Evolutionary conservation across 2,888 invertebrate species (phyloP).

Genomic region (Tetranychus piercei): DNA sequence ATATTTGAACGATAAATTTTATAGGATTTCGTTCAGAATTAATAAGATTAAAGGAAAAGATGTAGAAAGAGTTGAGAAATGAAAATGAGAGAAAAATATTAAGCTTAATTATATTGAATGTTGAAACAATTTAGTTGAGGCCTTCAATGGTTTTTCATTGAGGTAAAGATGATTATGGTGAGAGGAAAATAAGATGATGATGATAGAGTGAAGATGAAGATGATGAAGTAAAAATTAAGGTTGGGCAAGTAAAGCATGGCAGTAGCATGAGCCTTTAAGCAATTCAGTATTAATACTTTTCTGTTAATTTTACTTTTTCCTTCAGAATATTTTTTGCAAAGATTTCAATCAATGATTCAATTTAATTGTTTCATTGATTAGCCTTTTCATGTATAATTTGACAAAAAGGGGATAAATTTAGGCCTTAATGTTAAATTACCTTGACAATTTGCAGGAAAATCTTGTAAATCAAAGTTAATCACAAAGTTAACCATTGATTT

Average conservation of each 20-base stretch:
- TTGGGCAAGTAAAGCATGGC: background rate
- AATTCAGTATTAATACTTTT: background rate
- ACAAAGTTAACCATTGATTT: too few species aligned
- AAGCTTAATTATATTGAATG: slow-evolving; percentile 1
- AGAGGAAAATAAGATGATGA: background rate
- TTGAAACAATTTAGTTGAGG: slow-evolving; percentile 1
- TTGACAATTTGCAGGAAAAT: too few species aligned
- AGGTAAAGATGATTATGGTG: background rate
- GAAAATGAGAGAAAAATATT: background rate
- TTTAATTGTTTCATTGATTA: too few species aligned
- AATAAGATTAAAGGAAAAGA: too few species aligned
- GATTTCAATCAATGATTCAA: too few species aligned
- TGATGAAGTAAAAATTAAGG: background rate
- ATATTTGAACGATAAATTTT: too few species aligned
- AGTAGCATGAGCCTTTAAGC: background rate
- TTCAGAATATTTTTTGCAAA: background rate
- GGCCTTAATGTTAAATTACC: too few species aligned
- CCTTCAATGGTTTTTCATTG: background rate
- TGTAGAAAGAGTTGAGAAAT: too few species aligned
- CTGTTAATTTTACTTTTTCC: background rate
- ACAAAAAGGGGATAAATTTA: too few species aligned
- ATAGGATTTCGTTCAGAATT: too few species aligned
- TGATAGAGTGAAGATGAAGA: background rate
- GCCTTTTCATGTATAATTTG: too few species aligned
- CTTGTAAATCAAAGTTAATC: too few species aligned